Evolutionary conservation across 2,888 invertebrate genomes (phyloP).

Genomic region (Xestia rhomboidea): DNA sequence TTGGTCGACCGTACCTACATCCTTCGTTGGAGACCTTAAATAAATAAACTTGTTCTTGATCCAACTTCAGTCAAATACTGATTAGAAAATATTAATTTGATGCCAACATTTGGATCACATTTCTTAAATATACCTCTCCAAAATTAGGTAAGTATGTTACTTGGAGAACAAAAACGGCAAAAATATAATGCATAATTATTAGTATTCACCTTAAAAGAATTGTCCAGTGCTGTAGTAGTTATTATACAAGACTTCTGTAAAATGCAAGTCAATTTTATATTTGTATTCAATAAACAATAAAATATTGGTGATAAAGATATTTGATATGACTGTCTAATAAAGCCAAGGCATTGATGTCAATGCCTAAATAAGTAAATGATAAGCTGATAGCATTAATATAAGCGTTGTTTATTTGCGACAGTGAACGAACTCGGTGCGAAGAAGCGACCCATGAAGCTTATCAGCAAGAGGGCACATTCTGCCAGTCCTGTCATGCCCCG

Average conservation of each 20-base stretch:
- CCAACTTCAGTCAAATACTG: not conserved
- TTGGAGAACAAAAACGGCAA: no score
- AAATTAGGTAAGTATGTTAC: not conserved
- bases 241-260: not conserved
- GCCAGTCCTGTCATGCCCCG: slow-evolving; percentile 69
- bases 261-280: not conserved
- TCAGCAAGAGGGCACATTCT: slow-evolving; percentile 77
- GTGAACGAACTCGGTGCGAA: slow-evolving; percentile 61
- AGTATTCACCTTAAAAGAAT: no score
- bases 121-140: not conserved
- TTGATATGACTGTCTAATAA: slow-evolving; percentile 14
- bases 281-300: slow-evolving; percentile 15
- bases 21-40: no score
- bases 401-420: slow-evolving; percentile 46
- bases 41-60: no score
- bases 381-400: slow-evolving; percentile 56
- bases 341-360: slow-evolving; percentile 37
- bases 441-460: slow-evolving; percentile 64
- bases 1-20: no score
- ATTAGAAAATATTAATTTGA: not conserved
- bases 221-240: not conserved
- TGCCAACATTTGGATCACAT: not conserved
- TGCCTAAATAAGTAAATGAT: slow-evolving; percentile 39
- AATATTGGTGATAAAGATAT: slow-evolving; percentile 11
- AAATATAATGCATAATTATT: not conserved